These are phyloP conservation scores for Scatophagus argus DNA, from an alignment of 2,113 vertebrate species.

Conservation along the genomic window DNA sequence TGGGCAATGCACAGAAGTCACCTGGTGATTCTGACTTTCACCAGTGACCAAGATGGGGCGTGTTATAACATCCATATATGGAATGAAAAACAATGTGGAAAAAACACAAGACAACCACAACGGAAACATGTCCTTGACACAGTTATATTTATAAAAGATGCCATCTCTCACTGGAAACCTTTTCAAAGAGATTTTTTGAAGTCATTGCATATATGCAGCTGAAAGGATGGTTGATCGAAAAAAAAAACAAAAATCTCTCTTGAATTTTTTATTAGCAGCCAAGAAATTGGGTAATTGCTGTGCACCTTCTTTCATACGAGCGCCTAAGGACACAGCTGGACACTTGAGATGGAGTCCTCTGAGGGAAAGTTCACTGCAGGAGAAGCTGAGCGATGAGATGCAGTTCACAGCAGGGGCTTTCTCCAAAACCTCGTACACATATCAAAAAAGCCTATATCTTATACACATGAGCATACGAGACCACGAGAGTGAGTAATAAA, in stretches of 20 bases:
- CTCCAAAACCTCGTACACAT: slow-evolving; percentile 28
- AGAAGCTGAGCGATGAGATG: slow-evolving; percentile 43
- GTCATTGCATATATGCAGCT: slow-evolving; percentile 6
- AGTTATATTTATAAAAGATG: slow-evolving; percentile 63
- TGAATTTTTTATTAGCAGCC: slow-evolving; percentile 47
- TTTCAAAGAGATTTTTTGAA: slow-evolving; percentile 41
- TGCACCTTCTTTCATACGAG: slow-evolving; percentile 56
- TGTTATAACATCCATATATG: slow-evolving; percentile 8
- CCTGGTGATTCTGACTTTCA: slow-evolving; percentile 30
- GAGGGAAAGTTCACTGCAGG: slow-evolving; percentile 48
- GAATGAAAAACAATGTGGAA: slow-evolving; percentile 20
- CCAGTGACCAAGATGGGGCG: slow-evolving; percentile 38
- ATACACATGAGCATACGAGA: slow-evolving; percentile 30
- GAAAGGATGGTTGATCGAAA: background rate
- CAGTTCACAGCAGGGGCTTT: slow-evolving; percentile 44
- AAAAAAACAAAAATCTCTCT: slow-evolving; percentile 7
- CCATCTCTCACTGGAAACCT: slow-evolving; percentile 37
- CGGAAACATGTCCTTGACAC: slow-evolving; percentile 70
- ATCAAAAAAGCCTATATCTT: slow-evolving; percentile 45
- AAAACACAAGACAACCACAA: slow-evolving; percentile 50
- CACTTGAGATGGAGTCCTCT: slow-evolving; percentile 60
- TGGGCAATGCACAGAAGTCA: background rate
- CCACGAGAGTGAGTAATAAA: slow-evolving; percentile 15
- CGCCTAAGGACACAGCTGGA: slow-evolving; percentile 68
- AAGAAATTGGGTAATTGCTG: slow-evolving; percentile 68